Evolutionary conservation across 2,797 vertebrate genomes (phyloP).

Genomic region (Picus viridis): DNA sequence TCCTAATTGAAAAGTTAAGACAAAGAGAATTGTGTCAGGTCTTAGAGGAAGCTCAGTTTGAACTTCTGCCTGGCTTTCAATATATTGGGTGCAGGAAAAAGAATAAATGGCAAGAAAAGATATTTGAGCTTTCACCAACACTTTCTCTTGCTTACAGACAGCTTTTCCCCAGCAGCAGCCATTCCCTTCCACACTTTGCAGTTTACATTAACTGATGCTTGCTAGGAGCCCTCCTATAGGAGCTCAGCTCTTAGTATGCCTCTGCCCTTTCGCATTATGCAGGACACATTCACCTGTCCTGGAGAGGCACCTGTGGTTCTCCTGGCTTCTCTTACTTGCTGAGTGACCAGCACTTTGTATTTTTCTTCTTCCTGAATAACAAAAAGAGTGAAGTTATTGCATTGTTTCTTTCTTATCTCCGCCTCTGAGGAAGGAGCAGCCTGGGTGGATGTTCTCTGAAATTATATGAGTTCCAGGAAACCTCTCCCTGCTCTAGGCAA

Average conservation of each 20-base stretch:
- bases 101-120: neutral
- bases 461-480: neutral
- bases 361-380: neutral
- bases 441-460: neutral
- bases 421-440: neutral
- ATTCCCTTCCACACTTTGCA: too few relatives aligned
- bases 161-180: neutral
- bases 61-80: neutral
- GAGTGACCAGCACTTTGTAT: neutral
- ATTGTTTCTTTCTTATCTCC: neutral
- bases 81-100: neutral
- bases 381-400: neutral
- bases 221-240: neutral
- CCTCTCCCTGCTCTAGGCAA: neutral
- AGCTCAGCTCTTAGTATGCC: neutral
- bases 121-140: neutral
- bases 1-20: neutral
- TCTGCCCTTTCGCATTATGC: neutral
- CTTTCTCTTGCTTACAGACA: neutral
- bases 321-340: neutral
- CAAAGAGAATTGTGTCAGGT: neutral
- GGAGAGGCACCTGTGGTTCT: neutral
- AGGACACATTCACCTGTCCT: neutral
- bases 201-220: neutral
- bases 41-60: neutral